Conservation (phyloP, 2,113 vertebrate genomes). For the Haliaeetus leucogaster region DNA sequence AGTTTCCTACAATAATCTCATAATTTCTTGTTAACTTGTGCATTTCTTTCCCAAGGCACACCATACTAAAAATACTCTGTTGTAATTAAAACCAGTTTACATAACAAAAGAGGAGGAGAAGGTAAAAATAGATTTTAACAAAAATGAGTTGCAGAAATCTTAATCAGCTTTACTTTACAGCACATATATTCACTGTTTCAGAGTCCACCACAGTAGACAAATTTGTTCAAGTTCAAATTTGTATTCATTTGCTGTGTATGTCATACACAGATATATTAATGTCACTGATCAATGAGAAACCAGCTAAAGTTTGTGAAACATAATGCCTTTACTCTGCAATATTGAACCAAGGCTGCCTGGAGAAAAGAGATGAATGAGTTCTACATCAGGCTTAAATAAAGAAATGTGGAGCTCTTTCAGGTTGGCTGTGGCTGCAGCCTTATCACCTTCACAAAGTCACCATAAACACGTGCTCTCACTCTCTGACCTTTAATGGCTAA, state of each 20-base stretch:
- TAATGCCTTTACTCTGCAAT: neutral
- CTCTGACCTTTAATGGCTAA: neutral
- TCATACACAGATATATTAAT: neutral
- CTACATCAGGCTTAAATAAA: constrained; percentile 15
- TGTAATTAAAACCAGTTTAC: neutral
- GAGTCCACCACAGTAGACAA: neutral
- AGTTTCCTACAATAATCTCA: neutral
- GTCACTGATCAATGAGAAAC: constrained; percentile 30
- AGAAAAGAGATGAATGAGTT: constrained; percentile 27
- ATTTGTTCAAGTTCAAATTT: constrained; percentile 10
- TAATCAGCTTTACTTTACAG: neutral
- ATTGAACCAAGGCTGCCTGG: neutral
- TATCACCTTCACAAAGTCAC: constrained; percentile 17
- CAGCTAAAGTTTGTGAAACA: neutral
- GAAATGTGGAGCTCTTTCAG: neutral
- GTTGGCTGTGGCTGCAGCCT: neutral
- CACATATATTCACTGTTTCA: neutral
- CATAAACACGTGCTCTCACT: neutral
- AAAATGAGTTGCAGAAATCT: neutral
- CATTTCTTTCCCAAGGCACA: neutral
- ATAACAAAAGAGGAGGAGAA: neutral
- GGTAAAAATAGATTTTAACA: neutral
- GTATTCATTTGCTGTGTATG: constrained; percentile 17
- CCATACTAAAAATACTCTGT: neutral
- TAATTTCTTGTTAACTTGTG: neutral